phyloP scores from a whole-genome alignment of 2,113 vertebrate genomes.

The Mohoua ochrocephala region DNA sequence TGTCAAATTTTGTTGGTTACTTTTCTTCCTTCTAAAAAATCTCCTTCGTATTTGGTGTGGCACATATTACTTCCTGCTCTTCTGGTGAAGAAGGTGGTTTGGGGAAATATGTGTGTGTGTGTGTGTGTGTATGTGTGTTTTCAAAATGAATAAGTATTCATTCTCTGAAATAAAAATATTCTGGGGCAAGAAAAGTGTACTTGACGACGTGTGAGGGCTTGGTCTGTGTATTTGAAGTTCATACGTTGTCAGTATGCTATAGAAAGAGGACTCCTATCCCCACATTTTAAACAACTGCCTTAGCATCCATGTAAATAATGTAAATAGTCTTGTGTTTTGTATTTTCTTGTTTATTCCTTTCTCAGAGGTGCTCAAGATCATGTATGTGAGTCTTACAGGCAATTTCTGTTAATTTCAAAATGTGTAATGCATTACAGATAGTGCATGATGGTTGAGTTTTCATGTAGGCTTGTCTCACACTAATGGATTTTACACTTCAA shows the following conservation, averaged over 20 bases:
- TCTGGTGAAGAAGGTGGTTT: background rate
- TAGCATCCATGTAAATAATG: background rate
- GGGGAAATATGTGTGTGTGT: background rate
- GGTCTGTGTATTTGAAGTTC: background rate
- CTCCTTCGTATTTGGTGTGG: background rate
- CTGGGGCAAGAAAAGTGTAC: background rate
- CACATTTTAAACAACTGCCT: background rate
- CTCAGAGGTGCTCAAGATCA: background rate
- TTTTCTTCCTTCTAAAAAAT: background rate
- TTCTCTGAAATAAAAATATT: background rate
- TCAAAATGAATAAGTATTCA: background rate
- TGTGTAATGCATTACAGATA: background rate
- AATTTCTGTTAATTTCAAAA: background rate
- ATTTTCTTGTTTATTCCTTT: background rate
- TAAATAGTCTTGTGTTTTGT: background rate
- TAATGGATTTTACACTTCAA: conserved; percentile 1
- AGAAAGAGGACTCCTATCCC: background rate
- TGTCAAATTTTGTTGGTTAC: background rate
- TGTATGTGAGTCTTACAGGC: background rate
- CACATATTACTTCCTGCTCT: background rate
- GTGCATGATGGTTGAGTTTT: background rate
- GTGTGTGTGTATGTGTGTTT: background rate
- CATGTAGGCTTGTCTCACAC: background rate
- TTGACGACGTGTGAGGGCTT: rapidly evolving
- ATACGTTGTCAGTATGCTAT: background rate